Evolutionary conservation across 2,888 invertebrate genomes (phyloP).

Genomic region (Pyrgus malvae): DNA sequence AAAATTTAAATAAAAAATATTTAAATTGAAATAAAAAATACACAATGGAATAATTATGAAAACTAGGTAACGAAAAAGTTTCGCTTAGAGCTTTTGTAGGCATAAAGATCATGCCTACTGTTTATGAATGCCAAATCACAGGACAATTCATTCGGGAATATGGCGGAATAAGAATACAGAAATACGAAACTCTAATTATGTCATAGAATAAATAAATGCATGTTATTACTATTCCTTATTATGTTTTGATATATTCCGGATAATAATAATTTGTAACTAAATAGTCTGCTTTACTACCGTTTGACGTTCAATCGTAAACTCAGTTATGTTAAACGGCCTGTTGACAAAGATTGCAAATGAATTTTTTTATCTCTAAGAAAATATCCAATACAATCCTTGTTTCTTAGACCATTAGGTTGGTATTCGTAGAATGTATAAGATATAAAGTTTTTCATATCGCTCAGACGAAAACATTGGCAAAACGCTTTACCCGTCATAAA

Average conservation of each 20-base stretch:
- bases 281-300: constrained; percentile 60
- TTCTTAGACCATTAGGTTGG: constrained; percentile 37
- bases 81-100: no score
- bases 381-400: constrained; percentile 40
- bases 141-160: no score
- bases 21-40: no score
- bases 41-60: no score
- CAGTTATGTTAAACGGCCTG: constrained; percentile 67
- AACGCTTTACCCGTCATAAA: constrained; percentile 74
- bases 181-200: no score
- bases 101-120: no score
- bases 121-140: no score
- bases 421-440: constrained; percentile 36
- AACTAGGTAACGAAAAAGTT: no score
- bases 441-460: constrained; percentile 75
- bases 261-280: constrained; percentile 47
- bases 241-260: background rate
- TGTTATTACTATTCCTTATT: background rate
- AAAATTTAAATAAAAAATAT: no score
- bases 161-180: no score
- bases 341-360: constrained; percentile 67
- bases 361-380: constrained; percentile 45
- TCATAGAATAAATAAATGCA: no score
- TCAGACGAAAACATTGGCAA: constrained; percentile 70
- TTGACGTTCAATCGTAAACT: constrained; percentile 64